phyloP scores from a whole-genome alignment of 2,113 vertebrate genomes.

The Clarias batrachus region DNA sequence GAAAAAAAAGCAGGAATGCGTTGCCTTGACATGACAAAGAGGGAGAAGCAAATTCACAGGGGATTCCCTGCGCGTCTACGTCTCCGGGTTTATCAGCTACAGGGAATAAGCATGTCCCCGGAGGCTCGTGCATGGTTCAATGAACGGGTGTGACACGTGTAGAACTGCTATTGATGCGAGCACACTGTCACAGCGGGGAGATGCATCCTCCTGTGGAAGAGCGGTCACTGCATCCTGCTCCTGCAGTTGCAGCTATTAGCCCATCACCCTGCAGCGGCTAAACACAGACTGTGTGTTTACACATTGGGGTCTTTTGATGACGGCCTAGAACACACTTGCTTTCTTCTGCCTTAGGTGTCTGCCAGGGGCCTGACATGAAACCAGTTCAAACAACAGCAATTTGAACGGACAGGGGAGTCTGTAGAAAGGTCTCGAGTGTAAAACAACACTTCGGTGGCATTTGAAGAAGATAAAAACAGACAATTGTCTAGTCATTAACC shows the following conservation, averaged over 20 bases:
- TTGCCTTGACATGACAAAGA: conserved; percentile 24
- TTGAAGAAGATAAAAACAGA: conserved; percentile 6
- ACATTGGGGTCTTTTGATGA: conserved; percentile 22
- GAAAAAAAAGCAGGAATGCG: conserved; percentile 17
- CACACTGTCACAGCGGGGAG: conserved; percentile 4
- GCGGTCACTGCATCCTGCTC: conserved; percentile 24
- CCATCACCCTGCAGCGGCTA: conserved; percentile 25
- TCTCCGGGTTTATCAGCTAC: conserved; percentile 29
- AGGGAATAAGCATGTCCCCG: conserved; percentile 19
- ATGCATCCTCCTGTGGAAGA: conserved; percentile 14
- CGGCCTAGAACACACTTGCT: not conserved
- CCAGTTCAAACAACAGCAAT: not conserved
- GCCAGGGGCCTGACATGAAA: not conserved
- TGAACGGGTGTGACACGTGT: conserved; percentile 18
- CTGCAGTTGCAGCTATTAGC: conserved; percentile 38
- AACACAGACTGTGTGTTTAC: conserved; percentile 28
- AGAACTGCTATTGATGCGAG: conserved; percentile 43
- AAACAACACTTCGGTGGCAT: not conserved
- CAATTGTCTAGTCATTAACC: not conserved
- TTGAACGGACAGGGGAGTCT: not conserved
- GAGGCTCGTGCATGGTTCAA: conserved; percentile 12
- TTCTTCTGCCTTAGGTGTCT: not conserved
- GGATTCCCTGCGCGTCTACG: not conserved
- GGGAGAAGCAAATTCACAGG: conserved; percentile 22
- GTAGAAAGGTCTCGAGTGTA: not conserved